Conservation (phyloP, 1,140 invertebrate species). For the Nephila pilipes region DNA sequence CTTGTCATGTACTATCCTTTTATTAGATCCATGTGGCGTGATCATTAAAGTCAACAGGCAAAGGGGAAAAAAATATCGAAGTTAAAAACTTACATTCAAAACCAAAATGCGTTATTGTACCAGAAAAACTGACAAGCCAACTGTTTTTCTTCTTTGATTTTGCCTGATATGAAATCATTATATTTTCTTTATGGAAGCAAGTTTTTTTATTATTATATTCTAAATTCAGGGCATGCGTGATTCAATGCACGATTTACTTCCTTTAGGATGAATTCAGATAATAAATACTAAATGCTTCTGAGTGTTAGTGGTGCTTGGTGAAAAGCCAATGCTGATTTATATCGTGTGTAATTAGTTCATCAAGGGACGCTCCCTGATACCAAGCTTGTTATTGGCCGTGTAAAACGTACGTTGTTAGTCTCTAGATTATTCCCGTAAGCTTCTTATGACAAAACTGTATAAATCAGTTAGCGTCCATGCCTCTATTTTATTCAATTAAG, state of each 20-base stretch:
- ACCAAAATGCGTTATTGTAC: conserved; percentile 6
- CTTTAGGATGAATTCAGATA: conserved; percentile 12
- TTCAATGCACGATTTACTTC: conserved; percentile 31
- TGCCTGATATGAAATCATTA: conserved; percentile 44
- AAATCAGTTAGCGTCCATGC: neutral
- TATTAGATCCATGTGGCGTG: conserved; percentile 8
- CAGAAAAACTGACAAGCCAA: neutral
- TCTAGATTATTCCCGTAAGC: neutral
- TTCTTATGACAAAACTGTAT: neutral
- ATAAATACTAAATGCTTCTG: conserved; percentile 28
- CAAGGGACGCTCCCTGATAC: conserved; percentile 15
- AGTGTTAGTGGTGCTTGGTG: neutral
- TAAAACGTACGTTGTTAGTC: neutral
- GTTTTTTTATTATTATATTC: conserved; percentile 14
- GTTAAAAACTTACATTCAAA: conserved; percentile 8
- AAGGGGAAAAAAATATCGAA: neutral
- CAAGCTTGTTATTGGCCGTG: neutral
- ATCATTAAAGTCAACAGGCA: neutral
- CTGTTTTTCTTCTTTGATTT: conserved; percentile 48
- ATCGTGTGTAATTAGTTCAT: conserved; percentile 43
- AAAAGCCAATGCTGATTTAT: conserved; percentile 52
- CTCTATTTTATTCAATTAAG: neutral
- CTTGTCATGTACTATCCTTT: neutral
- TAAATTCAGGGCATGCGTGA: conserved; percentile 52
- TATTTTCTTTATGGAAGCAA: neutral